Conservation (phyloP, 2,888 invertebrate species). For the Cosmorhoe ocellata region DNA sequence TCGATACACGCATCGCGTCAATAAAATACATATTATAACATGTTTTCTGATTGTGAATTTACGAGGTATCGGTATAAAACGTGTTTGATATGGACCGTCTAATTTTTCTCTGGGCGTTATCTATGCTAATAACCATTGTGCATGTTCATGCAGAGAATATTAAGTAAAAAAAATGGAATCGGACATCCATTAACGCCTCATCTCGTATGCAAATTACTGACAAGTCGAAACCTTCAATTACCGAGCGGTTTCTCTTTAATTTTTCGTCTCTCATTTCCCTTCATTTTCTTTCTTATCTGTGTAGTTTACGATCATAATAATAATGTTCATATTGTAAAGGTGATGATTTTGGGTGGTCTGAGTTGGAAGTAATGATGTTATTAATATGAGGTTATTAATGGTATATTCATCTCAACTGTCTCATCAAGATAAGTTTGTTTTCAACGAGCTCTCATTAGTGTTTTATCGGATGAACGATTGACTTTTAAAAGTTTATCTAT, state of each 20-base stretch:
- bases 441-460: constrained; percentile 73
- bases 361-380: constrained; percentile 71
- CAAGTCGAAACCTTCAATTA: constrained; percentile 62
- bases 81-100: constrained; percentile 37
- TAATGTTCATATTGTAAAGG: constrained; percentile 55
- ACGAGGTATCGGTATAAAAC: constrained; percentile 34
- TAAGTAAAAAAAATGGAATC: constrained; percentile 65
- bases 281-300: constrained; percentile 64
- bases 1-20: constrained; percentile 24
- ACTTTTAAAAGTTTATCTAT: constrained; percentile 65
- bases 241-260: constrained; percentile 63
- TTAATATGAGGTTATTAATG: constrained; percentile 77
- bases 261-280: constrained; percentile 58
- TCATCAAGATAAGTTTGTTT: constrained; percentile 78
- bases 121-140: constrained; percentile 67
- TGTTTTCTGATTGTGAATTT: constrained; percentile 28
- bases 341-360: constrained; percentile 81
- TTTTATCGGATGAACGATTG: constrained; percentile 72
- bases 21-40: constrained; percentile 26
- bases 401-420: constrained; percentile 58
- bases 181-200: constrained; percentile 74
- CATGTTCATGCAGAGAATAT: constrained; percentile 60
- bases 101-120: constrained; percentile 54
- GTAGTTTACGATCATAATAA: constrained; percentile 59
- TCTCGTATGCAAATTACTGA: constrained; percentile 75